phyloP scores from a whole-genome alignment of 30 jellyfish, hydroid and myxozoan species.

The Catostylus mosaicus region DNA sequence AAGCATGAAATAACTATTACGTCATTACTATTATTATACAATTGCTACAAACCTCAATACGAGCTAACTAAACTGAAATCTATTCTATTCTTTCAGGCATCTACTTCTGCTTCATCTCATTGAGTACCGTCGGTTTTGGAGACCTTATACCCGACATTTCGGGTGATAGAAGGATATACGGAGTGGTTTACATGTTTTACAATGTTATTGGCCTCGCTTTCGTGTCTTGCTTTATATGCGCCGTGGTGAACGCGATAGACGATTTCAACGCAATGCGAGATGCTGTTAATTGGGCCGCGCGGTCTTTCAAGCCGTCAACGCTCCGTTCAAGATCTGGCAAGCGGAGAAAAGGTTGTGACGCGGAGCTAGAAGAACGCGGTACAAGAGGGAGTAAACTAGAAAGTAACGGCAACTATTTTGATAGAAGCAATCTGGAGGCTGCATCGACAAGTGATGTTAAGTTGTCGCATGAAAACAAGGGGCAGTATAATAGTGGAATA shows the following conservation, averaged over 20 bases:
- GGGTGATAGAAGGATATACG: conserved; percentile 48
- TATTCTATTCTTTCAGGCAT: conserved; percentile 18
- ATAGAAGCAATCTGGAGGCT: neutral
- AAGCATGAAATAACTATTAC: no score
- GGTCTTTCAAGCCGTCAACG: neutral
- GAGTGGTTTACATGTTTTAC: conserved; percentile 66
- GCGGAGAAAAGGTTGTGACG: no score
- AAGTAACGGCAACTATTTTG: neutral
- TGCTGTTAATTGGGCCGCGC: conserved; percentile 49
- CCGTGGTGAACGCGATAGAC: conserved; percentile 69
- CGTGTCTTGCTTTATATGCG: conserved; percentile 63
- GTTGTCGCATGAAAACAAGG: neutral
- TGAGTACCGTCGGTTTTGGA: conserved; percentile 77
- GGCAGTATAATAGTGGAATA: no score
- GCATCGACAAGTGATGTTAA: neutral
- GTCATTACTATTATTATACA: no score
- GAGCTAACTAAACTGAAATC: neutral
- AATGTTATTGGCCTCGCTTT: conserved; percentile 60
- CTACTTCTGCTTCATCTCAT: conserved; percentile 67
- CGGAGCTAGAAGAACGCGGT: neutral
- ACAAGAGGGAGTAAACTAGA: neutral
- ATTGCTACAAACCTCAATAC: no score
- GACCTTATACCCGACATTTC: conserved; percentile 68
- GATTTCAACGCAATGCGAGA: conserved; percentile 46
- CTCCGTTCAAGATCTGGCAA: neutral